phyloP scores from a whole-genome alignment of 2,113 vertebrate genomes.

The Agelaius tricolor region DNA sequence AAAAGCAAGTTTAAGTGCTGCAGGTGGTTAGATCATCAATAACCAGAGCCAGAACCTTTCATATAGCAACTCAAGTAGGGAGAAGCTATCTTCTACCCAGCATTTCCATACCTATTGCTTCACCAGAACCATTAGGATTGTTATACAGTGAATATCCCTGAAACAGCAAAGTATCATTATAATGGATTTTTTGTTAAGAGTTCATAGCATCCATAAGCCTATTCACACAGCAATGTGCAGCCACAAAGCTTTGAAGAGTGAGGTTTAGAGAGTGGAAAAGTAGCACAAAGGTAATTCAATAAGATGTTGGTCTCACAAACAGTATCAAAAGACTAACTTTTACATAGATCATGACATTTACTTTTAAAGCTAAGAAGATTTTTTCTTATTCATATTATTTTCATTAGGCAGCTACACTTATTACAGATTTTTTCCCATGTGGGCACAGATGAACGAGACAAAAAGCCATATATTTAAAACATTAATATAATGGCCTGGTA shows the following conservation, averaged over 20 bases:
- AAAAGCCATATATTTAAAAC: constrained; percentile 37
- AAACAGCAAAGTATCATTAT: constrained; percentile 53
- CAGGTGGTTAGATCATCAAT: constrained; percentile 27
- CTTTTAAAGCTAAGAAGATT: constrained; percentile 52
- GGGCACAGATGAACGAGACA: constrained; percentile 19
- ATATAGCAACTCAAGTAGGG: constrained; percentile 12
- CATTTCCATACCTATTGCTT: constrained; percentile 57
- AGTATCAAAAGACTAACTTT: constrained; percentile 66
- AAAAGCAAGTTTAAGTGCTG: constrained; percentile 36
- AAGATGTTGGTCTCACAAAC: constrained; percentile 64
- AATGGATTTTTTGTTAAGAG: constrained; percentile 60
- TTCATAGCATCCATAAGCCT: constrained; percentile 55
- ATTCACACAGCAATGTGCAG: constrained; percentile 42
- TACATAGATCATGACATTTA: constrained; percentile 32
- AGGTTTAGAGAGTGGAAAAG: constrained; percentile 53
- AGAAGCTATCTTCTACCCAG: constrained; percentile 16
- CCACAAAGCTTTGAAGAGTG: constrained; percentile 47
- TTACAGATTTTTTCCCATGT: background rate
- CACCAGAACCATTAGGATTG: constrained; percentile 57
- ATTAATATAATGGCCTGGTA: constrained; percentile 30
- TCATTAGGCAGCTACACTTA: constrained; percentile 47
- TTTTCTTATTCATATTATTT: constrained; percentile 45
- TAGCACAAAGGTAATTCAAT: constrained; percentile 61
- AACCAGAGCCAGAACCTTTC: constrained; percentile 31
- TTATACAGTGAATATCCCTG: constrained; percentile 50